Evolutionary conservation across 1,140 invertebrate species (phyloP), one percentile per base, ranked within the genome.

Genomic region (Drosophila chauvacae): DNA sequence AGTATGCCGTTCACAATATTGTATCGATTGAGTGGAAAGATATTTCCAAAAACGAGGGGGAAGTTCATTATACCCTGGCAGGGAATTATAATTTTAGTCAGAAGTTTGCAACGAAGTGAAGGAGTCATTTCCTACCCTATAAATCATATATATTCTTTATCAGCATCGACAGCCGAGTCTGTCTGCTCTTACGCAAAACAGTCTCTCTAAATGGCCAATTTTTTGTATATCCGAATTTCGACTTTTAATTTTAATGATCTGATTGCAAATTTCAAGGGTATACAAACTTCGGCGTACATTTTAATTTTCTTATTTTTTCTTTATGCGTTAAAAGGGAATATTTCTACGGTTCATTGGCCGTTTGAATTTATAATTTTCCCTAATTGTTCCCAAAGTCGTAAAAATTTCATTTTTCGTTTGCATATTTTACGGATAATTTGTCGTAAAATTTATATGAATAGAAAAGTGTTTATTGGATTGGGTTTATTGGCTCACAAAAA

Each of bases 1-100:
- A 72, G 70, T 72, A 72, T 71, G 66, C 69, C 55, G 28, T 18
- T 56, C 51, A 70, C 69, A 72, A 59, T 70, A 50, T 68, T 70
- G 62, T 50, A 72, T 72, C 69, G 69, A 72, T 71, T 71, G 69
- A 71, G 47, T 58, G 65, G 69, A 71, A 48, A 45, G 47, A 55
- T 55, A 39, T 64, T 61, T n/a, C 23, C 23, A 26, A 48, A 48
- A 48, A 48, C 2, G 18, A 18, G 20, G 20, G 18, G 39, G 39
- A 30, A 59, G 13, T 59, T 14, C 28, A 50, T 30, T 48, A 28
- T 28, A 28, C 28, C 6, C 28, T 1, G 7, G 28, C 5, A 28
- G 28, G 28, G 28, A 1, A 28, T 28, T 28, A 0, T 28, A 7
- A 28, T 28, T 28, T 28, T 7, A 28, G 28, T 28, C 6, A 28